These are phyloP conservation scores for Strigamia crassipes DNA, from an alignment of 2,888 invertebrate species.

Conservation along the genomic window DNA sequence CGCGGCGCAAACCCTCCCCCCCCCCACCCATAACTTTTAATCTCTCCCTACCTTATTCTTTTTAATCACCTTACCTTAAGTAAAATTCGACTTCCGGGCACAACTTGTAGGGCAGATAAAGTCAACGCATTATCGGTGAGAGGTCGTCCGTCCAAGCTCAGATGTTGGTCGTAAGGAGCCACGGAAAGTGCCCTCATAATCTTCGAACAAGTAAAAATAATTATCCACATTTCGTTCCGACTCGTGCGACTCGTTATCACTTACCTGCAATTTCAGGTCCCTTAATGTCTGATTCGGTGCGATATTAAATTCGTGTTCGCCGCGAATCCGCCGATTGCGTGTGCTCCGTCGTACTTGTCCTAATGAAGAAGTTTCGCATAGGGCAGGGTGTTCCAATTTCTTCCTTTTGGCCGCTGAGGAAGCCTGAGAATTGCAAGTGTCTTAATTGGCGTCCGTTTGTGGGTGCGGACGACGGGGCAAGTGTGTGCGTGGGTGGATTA, in stretches of 20 bases:
- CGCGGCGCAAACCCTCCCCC: neutral
- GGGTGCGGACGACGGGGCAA: slow-evolving; percentile 38
- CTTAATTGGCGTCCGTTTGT: slow-evolving; percentile 38
- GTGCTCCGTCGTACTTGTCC: slow-evolving; percentile 55
- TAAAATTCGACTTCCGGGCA: slow-evolving; percentile 55
- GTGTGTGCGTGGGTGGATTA: slow-evolving; percentile 40
- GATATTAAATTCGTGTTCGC: slow-evolving; percentile 60
- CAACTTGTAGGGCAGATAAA: slow-evolving; percentile 55
- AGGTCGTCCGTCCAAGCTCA: slow-evolving; percentile 56
- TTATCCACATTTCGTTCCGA: neutral
- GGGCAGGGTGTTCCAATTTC: neutral
- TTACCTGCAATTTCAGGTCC: slow-evolving; percentile 61
- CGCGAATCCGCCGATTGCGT: slow-evolving; percentile 58
- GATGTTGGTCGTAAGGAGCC: slow-evolving; percentile 60
- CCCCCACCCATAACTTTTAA: neutral
- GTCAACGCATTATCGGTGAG: slow-evolving; percentile 56
- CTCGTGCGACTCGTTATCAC: neutral
- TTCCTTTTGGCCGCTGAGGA: neutral
- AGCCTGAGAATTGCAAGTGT: slow-evolving; percentile 39
- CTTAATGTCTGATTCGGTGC: slow-evolving; percentile 59
- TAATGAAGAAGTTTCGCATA: neutral
- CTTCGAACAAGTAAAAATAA: slow-evolving; percentile 52
- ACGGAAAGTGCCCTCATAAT: slow-evolving; percentile 60
- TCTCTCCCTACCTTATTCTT: neutral
- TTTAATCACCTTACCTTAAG: slow-evolving; percentile 54